Base-by-base conservation (phyloP, 1,140 invertebrate species). In the Leptoteleia sp. region DNA sequence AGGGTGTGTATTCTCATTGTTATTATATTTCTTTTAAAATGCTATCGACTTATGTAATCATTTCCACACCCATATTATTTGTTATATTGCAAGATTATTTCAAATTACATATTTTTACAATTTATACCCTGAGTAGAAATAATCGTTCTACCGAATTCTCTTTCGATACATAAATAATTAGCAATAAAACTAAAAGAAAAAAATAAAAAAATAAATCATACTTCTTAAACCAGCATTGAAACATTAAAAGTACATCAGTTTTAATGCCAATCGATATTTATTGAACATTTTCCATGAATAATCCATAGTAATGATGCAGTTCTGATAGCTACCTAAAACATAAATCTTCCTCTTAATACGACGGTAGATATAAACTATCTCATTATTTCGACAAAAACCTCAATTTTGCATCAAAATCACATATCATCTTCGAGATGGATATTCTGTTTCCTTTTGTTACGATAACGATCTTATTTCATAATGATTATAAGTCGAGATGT, bases 201-300 rank as follows among this genome's bases (percentile, higher is more conserved):
- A n/a, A n/a, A n/a, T n/a, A n/a, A n/a, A n/a, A n/a, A n/a, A n/a
- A n/a, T n/a, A n/a, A n/a, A n/a, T n/a, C n/a, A n/a, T n/a, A n/a
- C n/a, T n/a, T n/a, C n/a, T n/a, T n/a, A n/a, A n/a, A n/a, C n/a
- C n/a, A n/a, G n/a, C n/a, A n/a, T n/a, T n/a, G n/a, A n/a, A n/a
- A n/a, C n/a, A n/a, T n/a, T n/a, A n/a, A n/a, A n/a, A n/a, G 52
- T 33, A 43, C 17, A 67, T 67, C 22, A 55, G 37, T 47, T 68
- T 55, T 17, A 25, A 33, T 33, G 13, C 11, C n/a, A 17, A 11
- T 40, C 25, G 45, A 57, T 59, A 57, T 68, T 59, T 59, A 59
- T 70, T 40, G 65, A 59, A 59, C 35, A 45, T 68, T 68, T 68
- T 68, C 50, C 47, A 55, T 68, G 48, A 68, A 68, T 55, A 55